Percentiles rank a stretch among this genome's conserved stretches.
These are phyloP conservation scores for Volucella zonaria DNA, from an alignment of 2,888 invertebrate species.

Conservation along the genomic window DNA sequence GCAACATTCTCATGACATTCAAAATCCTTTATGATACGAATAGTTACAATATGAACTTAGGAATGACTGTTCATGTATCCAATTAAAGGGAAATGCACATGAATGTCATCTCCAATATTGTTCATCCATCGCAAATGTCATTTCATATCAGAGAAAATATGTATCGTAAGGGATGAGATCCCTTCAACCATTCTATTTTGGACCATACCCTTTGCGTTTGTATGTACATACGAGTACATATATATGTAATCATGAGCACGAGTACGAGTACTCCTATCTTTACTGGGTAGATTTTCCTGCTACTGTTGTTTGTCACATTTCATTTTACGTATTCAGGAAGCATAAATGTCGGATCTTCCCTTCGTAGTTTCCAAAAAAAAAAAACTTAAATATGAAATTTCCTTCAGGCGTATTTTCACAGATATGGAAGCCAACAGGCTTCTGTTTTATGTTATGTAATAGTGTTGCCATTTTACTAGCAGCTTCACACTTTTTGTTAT, in stretches of 20 bases:
- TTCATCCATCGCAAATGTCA: slow-evolving; percentile 60
- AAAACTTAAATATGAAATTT: slow-evolving; percentile 39
- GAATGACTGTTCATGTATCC: slow-evolving; percentile 2
- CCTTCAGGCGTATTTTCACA: slow-evolving; percentile 39
- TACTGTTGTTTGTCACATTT: slow-evolving; percentile 44
- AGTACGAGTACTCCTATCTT: too few relatives aligned
- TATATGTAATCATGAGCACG: not conserved
- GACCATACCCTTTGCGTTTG: slow-evolving; percentile 3
- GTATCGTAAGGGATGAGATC: not conserved
- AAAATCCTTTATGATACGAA: not conserved
- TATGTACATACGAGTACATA: slow-evolving; percentile 2
- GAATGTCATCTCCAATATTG: slow-evolving; percentile 64
- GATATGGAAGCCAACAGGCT: not conserved
- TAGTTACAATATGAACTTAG: too few relatives aligned
- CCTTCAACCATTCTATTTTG: slow-evolving; percentile 7
- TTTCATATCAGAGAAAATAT: slow-evolving; percentile 38
- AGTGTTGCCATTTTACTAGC: too few relatives aligned
- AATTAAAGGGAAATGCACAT: slow-evolving; percentile 59
- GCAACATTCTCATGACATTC: slow-evolving; percentile 4
- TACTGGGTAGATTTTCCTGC: too few relatives aligned
- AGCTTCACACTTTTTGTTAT: too few relatives aligned
- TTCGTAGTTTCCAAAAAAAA: slow-evolving; percentile 43
- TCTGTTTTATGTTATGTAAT: too few relatives aligned
- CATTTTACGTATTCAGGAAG: slow-evolving; percentile 69
- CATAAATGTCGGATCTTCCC: slow-evolving; percentile 64